phyloP scores from a whole-genome alignment of 2,797 vertebrate genomes.

The Darevskia nairensis region DNA sequence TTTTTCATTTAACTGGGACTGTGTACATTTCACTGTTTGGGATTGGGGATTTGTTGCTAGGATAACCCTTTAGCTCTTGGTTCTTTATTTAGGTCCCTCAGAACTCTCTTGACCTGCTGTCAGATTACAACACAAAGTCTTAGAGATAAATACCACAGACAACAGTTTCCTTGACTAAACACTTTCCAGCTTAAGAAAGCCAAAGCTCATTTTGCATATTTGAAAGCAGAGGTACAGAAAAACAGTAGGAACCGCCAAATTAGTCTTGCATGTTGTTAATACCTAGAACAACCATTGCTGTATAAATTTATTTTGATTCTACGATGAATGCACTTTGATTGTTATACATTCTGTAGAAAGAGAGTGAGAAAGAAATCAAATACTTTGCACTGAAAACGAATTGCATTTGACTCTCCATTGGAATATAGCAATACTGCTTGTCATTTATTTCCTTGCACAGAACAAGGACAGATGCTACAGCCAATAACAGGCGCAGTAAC shows the following conservation, averaged over 20 bases:
- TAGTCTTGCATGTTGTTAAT: conserved; percentile 8
- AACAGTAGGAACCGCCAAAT: conserved; percentile 10
- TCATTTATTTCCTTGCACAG: background rate
- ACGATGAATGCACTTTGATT: background rate
- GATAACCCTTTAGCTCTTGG: conserved; percentile 52
- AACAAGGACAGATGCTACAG: conserved; percentile 1
- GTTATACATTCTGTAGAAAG: background rate
- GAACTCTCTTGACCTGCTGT: conserved; percentile 73
- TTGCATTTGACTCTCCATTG: background rate
- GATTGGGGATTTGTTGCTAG: conserved; percentile 58
- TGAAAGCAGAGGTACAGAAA: background rate
- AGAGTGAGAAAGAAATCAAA: no score
- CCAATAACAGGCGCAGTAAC: background rate
- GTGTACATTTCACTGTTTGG: conserved; percentile 50
- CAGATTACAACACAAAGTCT: conserved; percentile 73
- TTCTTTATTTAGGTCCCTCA: conserved; percentile 73
- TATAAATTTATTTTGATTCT: background rate
- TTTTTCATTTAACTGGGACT: conserved; percentile 21
- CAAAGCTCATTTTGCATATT: conserved; percentile 37
- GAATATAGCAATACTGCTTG: background rate
- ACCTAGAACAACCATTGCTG: background rate
- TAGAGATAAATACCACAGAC: conserved; percentile 73
- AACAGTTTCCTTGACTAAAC: conserved; percentile 61
- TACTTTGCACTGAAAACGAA: conserved; percentile 12
- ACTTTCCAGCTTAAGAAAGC: conserved; percentile 46